Base-by-base conservation (phyloP, 2,113 vertebrate species). In the Serilophus lunatus region DNA sequence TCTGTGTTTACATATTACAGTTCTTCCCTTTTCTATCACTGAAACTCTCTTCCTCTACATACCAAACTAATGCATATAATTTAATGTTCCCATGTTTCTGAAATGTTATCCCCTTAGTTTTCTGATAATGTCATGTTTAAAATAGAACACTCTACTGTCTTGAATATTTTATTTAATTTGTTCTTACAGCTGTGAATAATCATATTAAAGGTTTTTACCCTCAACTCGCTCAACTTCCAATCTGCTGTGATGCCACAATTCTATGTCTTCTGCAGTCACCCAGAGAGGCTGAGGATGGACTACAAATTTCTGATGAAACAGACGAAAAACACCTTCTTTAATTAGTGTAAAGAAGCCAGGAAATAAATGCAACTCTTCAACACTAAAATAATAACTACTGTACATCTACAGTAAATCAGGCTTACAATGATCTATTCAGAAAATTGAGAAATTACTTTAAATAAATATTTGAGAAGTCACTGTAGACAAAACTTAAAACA, bases 251-350 rank as follows among this genome's bases (percentile, higher is more conserved):
- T 76, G 82, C 36, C 93, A 95, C 89, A 95, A 95, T 85, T 91
- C 81, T 95, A 92, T 56, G 91, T 92, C 82, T 92, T 94, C 94
- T 92, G 90, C 84, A 91, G 93, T 90, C 95, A 95, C 74, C 57
- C 81, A 95, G 83, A 93, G n/a, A 95, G 66, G 92, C 75, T 96
- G 94, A 92, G 45, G 89, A 91, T 20, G 84, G 79, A 87, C 84
- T 96, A 96, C 18, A 79, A 96, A 63, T 85, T 95, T 95, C 89
- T 93, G 87, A 97, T 76, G 59, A 80, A 95, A 96, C 69, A 93
- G 89, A 96, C 50, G 60, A 92, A 91, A 95, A 96, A 95, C 18
- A 92, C 14, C 29, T 87, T 79, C 77, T 96, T 95, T 82, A 93
- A 93, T 87, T 1, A 89, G 45, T 54, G 91, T 31, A 72, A 79